Base-by-base conservation (phyloP, 2,888 invertebrate species). In the Agrotis segetum region DNA sequence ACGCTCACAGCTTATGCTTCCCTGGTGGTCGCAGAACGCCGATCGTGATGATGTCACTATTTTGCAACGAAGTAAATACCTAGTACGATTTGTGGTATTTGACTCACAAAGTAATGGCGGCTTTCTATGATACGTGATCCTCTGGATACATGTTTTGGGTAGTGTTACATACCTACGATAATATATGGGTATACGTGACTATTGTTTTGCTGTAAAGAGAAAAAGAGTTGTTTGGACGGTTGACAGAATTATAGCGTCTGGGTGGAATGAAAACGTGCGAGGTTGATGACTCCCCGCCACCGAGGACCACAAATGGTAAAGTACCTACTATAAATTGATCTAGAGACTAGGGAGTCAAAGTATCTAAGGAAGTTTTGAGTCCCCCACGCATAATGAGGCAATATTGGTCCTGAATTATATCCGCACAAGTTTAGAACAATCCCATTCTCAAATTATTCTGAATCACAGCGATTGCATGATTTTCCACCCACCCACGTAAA, bases 11-110 rank as follows among this genome's bases (percentile, higher is more conserved):
- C 69, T 89, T 81, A 85, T 93, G 89, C 93, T 80, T 82, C 88
- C 93, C 91, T 91, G 94, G 95, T 95, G 94, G 95, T 95, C 94
- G 87, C 79, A 83, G 88, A 88, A 87, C 77, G 81, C 81, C 77
- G 80, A 87, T 86, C 82, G 76, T 86, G 90, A 88, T 94, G 94
- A 94, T 92, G 92, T 94, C 95, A 94, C 87, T 88, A 79, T 88
- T 89, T 87, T 85, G 88, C 85, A 86, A 88, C 77, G 81, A 79
- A 63, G 69, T 80, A 74, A 80, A 80, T 79, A 82, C 79, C 65
- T 69, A 78, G 82, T 69, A 55, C 58, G 68, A 73, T 81, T 83
- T 83, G 70, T 73, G 34, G 53, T 13, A 55, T 69, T 79, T 72
- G 77, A 81, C 49, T 84, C 68, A 46, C 56, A 44, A 61, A 79